Percentiles rank a stretch among this genome's conserved stretches.
These are phyloP conservation scores for Catharus ustulatus DNA, from an alignment of 2,797 vertebrate genomes.

Conservation along the genomic window DNA sequence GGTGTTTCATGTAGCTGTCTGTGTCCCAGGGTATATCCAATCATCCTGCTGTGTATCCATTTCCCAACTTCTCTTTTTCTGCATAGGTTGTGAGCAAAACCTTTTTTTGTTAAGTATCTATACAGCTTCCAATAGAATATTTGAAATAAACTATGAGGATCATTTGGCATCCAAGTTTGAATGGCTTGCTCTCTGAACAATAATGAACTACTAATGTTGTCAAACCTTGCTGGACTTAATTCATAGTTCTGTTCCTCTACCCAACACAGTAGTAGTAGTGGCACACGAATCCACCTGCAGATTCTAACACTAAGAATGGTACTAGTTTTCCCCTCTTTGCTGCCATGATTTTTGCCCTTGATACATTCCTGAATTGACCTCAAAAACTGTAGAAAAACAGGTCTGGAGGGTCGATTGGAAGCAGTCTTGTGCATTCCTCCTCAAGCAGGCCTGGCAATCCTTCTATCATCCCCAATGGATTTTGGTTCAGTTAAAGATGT, in stretches of 20 bases:
- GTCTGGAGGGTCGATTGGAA: too few relatives aligned
- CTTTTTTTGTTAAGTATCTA: neutral
- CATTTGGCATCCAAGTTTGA: neutral
- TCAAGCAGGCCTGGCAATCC: fast-evolving
- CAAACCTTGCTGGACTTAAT: neutral
- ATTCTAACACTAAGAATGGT: neutral
- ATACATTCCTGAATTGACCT: neutral
- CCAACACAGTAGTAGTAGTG: neutral
- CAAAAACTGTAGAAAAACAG: neutral
- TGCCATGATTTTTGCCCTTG: neutral
- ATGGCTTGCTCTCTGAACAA: neutral
- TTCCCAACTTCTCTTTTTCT: neutral
- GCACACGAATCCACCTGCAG: neutral
- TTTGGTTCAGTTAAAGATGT: neutral
- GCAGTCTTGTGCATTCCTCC: neutral
- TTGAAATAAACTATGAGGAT: neutral
- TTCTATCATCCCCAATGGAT: neutral
- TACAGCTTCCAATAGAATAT: neutral
- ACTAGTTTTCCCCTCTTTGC: neutral
- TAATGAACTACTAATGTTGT: neutral
- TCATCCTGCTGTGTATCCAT: neutral
- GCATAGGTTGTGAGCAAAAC: neutral
- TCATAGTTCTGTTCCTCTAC: neutral
- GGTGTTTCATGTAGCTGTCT: neutral
- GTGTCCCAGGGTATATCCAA: neutral